These are phyloP conservation scores for Drosophila pectinifera DNA, from an alignment of 1,140 invertebrate species.

Conservation along the genomic window DNA sequence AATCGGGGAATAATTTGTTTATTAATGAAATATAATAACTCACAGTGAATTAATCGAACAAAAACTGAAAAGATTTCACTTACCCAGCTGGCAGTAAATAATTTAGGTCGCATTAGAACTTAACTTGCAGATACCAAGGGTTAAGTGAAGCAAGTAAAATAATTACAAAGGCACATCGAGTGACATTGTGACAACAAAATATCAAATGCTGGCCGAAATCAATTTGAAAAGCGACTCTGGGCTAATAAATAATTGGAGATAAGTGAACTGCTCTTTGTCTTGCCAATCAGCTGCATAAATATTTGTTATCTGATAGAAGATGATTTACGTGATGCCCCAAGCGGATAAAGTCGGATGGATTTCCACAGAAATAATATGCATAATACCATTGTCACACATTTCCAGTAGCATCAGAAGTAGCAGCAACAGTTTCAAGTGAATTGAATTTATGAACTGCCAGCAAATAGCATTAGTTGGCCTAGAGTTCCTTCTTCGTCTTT, in stretches of 20 bases:
- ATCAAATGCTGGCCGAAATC: background rate
- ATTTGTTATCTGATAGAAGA: slow-evolving; percentile 16
- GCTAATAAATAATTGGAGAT: background rate
- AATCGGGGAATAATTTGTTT: background rate
- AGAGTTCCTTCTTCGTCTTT: background rate
- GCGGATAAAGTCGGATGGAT: slow-evolving; percentile 24
- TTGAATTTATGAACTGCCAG: slow-evolving; percentile 32
- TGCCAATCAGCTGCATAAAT: slow-evolving; percentile 16
- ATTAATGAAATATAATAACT: slow-evolving; percentile 6
- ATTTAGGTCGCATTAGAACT: no score
- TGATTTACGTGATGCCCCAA: slow-evolving; percentile 11
- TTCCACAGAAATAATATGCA: slow-evolving; percentile 12
- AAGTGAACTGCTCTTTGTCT: background rate
- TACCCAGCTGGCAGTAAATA: no score
- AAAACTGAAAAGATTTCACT: background rate
- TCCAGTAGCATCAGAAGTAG: background rate
- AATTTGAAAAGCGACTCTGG: background rate
- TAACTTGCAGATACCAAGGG: no score
- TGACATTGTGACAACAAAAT: background rate
- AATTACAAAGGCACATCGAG: slow-evolving; percentile 1
- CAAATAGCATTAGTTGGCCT: slow-evolving; percentile 11
- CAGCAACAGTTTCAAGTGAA: background rate
- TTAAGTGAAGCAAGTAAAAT: slow-evolving; percentile 6
- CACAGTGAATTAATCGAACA: no score
- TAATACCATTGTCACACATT: background rate